Percentiles rank a stretch among this genome's conserved stretches.
Conservation (phyloP, 2,888 invertebrate genomes). For the Drosophila eohydei region DNA sequence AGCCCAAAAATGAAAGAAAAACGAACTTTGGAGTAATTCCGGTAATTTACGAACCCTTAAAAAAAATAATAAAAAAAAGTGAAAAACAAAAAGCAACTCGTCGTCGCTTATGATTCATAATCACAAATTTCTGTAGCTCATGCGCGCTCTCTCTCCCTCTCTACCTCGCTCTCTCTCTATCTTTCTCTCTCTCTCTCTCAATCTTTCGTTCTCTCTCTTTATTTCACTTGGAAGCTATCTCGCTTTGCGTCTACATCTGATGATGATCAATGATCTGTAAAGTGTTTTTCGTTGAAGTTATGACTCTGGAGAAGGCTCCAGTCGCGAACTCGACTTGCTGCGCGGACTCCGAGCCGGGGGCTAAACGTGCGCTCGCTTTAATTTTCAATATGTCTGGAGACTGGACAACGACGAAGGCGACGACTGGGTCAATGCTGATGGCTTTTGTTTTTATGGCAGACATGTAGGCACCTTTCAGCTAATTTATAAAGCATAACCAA, state of each 20-base stretch:
- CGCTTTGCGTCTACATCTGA: conserved; percentile 52
- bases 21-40: conserved; percentile 69
- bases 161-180: conserved; percentile 11
- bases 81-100: conserved; percentile 33
- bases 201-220: background rate
- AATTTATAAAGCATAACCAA: conserved; percentile 54
- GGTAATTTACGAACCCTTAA: conserved; percentile 70
- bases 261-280: conserved; percentile 82
- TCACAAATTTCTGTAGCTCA: conserved; percentile 60
- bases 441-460: conserved; percentile 80
- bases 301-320: conserved; percentile 50
- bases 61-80: conserved; percentile 23
- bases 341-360: conserved; percentile 43
- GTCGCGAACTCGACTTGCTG: conserved; percentile 6
- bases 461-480: conserved; percentile 77
- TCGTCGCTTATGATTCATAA: conserved; percentile 76
- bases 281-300: conserved; percentile 72
- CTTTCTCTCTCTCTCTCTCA: conserved; percentile 12
- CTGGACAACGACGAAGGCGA: conserved; percentile 26
- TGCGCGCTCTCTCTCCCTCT: conserved; percentile 7
- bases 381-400: conserved; percentile 76
- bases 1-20: conserved; percentile 30
- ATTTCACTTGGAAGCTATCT: conserved; percentile 11
- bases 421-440: conserved; percentile 72
- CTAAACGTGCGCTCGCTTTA: conserved; percentile 78